Base-by-base conservation (phyloP, 2,113 vertebrate genomes). In the Petromus typicus region DNA sequence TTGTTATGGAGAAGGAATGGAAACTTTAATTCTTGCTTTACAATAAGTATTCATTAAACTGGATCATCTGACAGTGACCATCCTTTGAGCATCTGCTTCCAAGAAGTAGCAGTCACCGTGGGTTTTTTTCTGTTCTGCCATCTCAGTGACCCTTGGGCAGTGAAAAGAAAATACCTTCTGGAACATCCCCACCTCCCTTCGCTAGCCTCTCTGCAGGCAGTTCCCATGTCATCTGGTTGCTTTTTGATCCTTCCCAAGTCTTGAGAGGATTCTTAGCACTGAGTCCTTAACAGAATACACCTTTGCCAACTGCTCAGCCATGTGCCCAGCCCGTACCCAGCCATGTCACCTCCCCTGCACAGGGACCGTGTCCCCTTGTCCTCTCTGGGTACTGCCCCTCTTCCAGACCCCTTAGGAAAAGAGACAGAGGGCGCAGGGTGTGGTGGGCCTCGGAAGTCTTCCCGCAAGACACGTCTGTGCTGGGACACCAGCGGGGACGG, bases 1-100 rank as follows among this genome's bases (percentile, higher is more conserved):
- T 63, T 64, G 51, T 75, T 87, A 87, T 37, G 51, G 75, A 12
- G 34, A 90, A 64, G 37, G 61, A 73, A 51, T 18, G 81, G 61
- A 79, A 89, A 89, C 57, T 56, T 89, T 63, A 91, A 43, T 93
- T 95, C 57, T 94, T 83, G 6, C 63, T 73, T 93, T 59, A 66
- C 7, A 96, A 32, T 22, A 83, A 91, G 83, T 78, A 93, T 86
- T 91, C 89, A 79, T 95, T 93, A 89, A 76, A 94, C 13, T 93
- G 78, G 34, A 66, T 91, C 87, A 95, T 34, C 37, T 67, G 84
- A 91, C 43, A 71, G n/a, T n/a, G 63, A n/a, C 54, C 67, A 64
- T 73, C 67, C 23, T 93, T 93, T 93, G 82, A 93, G 63, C 56
- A 73, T 56, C 37, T 66, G 22, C 82, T 91, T 30, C 22, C 69